Evolutionary conservation across 1,140 invertebrate genomes (phyloP).

Genomic region (Calephelis virginiensis): DNA sequence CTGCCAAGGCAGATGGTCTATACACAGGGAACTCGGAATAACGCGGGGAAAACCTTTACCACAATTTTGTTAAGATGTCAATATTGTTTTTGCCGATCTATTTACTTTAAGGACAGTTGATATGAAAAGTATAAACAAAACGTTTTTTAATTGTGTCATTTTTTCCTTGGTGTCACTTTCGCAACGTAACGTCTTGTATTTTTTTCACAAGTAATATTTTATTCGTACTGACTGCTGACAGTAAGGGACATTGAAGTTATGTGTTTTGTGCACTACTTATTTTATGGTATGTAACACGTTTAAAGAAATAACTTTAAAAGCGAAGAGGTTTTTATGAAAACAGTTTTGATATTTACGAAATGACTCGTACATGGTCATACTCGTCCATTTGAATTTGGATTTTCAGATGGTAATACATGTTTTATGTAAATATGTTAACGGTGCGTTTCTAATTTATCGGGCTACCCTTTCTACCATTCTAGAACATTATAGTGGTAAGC

Average conservation of each 20-base stretch:
- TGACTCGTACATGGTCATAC: no score
- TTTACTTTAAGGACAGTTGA: slow-evolving; percentile 1
- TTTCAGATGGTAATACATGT: no score
- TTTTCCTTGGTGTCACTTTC: slow-evolving; percentile 6
- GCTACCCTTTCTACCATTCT: no score
- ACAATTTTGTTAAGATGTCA: no score
- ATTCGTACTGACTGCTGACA: not conserved
- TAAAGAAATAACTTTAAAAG: not conserved
- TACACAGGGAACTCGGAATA: no score
- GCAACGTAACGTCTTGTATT: not conserved
- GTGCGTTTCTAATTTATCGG: no score
- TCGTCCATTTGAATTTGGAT: no score
- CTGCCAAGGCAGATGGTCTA: no score
- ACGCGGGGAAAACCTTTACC: no score
- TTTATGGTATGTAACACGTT: not conserved
- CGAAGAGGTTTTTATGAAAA: not conserved
- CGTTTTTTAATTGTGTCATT: not conserved
- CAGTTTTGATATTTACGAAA: not conserved
- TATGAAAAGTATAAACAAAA: slow-evolving; percentile 10
- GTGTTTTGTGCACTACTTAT: not conserved
- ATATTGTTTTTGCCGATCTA: no score
- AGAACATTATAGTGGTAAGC: no score
- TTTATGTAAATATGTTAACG: no score
- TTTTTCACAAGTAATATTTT: not conserved
- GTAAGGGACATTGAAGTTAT: not conserved